phyloP scores from a whole-genome alignment of 2,113 vertebrate genomes.

The Phyllostomus hastatus region DNA sequence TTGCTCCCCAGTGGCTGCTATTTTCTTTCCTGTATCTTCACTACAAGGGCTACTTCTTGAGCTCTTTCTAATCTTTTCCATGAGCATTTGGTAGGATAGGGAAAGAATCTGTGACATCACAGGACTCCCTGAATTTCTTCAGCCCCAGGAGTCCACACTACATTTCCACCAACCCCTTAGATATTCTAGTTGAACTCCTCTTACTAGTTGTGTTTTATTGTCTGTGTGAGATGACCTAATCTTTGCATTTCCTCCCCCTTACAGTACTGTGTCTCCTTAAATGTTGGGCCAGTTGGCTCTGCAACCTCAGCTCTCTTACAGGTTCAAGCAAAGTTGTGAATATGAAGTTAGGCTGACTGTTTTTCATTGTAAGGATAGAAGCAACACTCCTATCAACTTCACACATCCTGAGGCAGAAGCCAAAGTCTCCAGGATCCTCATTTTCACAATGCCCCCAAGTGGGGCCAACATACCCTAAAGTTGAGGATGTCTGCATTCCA shows the following conservation, averaged over 20 bases:
- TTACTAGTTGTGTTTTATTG: neutral
- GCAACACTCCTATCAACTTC: neutral
- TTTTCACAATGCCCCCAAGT: fast-evolving
- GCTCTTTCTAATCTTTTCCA: neutral
- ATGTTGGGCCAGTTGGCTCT: neutral
- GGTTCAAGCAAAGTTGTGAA: neutral
- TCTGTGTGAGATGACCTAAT: neutral
- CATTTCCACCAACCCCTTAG: neutral
- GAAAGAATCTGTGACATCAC: too few relatives aligned
- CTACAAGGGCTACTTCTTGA: neutral
- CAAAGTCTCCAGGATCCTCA: neutral
- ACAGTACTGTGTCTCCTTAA: neutral
- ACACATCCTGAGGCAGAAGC: neutral
- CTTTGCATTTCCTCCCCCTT: neutral
- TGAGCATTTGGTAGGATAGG: neutral
- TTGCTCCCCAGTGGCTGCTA: neutral
- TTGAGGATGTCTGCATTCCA: neutral
- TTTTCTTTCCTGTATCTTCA: neutral
- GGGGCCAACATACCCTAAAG: too few relatives aligned
- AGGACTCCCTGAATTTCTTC: neutral
- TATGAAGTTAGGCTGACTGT: neutral
- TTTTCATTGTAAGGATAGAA: too few relatives aligned
- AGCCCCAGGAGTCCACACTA: fast-evolving
- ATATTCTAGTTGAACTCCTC: neutral
- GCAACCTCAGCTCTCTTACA: neutral